These are phyloP conservation scores for Trachelus troglodyta DNA, from an alignment of 2,888 invertebrate species.

Conservation along the genomic window DNA sequence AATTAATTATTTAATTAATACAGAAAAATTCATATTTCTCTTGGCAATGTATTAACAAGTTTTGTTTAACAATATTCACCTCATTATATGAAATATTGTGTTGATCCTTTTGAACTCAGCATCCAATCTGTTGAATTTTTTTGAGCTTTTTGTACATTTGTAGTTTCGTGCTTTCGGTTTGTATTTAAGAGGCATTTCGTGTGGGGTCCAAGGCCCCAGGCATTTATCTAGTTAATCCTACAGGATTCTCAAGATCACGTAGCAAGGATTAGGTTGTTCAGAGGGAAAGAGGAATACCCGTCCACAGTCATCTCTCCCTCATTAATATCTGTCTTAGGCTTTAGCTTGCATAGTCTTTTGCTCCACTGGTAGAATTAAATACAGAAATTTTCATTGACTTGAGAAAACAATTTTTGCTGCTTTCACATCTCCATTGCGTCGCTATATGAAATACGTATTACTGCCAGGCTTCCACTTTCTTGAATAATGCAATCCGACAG, in stretches of 20 bases:
- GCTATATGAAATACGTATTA: constrained; percentile 1
- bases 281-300: constrained; percentile 17
- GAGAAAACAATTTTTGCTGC: not conserved
- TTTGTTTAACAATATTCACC: too few relatives aligned
- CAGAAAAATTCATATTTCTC: too few relatives aligned
- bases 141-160: not conserved
- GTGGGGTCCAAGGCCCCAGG: constrained; percentile 32
- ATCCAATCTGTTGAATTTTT: not conserved
- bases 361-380: not conserved
- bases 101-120: not conserved
- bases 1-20: not conserved
- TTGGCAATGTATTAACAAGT: too few relatives aligned
- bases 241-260: constrained; percentile 44
- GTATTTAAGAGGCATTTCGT: constrained; percentile 34
- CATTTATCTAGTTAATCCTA: constrained; percentile 41
- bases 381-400: not conserved
- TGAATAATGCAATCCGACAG: not conserved
- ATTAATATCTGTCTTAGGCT: constrained; percentile 19
- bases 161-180: constrained; percentile 4
- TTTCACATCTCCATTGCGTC: not conserved
- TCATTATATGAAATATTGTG: not conserved
- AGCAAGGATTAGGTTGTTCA: constrained; percentile 37
- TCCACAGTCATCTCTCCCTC: constrained; percentile 19
- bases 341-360: not conserved
- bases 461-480: not conserved